These are phyloP conservation scores for Brachionus calyciflorus DNA, from an alignment of 1,140 invertebrate species.

Conservation along the genomic window DNA sequence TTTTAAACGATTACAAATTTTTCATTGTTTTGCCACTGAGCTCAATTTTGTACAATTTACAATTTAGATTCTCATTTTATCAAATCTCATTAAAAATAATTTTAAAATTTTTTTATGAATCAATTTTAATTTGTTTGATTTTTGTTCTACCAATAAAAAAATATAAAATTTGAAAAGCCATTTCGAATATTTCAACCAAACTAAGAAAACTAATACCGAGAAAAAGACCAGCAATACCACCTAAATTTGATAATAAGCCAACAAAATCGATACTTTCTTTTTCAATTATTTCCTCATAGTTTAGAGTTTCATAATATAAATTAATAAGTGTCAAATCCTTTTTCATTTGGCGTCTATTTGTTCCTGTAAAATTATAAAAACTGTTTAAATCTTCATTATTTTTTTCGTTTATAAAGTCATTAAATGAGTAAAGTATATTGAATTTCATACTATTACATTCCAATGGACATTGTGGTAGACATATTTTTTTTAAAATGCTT, in stretches of 20 bases:
- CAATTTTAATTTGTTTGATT: too few relatives aligned
- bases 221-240: background rate
- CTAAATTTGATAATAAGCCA: background rate
- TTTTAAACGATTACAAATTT: too few relatives aligned
- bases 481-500: background rate
- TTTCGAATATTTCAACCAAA: slow-evolving; percentile 5
- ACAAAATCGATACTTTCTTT: background rate
- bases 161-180: too few relatives aligned
- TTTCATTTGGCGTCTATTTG: background rate
- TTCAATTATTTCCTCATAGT: background rate
- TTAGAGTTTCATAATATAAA: background rate
- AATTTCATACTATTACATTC: background rate
- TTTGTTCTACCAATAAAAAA: too few relatives aligned
- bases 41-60: too few relatives aligned
- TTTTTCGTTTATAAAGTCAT: background rate
- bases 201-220: slow-evolving; percentile 6
- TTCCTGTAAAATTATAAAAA: background rate
- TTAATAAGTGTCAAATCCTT: background rate
- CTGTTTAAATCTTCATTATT: background rate
- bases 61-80: too few relatives aligned
- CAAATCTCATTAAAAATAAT: too few relatives aligned
- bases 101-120: too few relatives aligned
- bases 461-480: slow-evolving; percentile 4
- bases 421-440: background rate
- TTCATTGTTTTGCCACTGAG: too few relatives aligned